Conservation (phyloP, 2,113 vertebrate species). For the Sclerurus mexicanus region DNA sequence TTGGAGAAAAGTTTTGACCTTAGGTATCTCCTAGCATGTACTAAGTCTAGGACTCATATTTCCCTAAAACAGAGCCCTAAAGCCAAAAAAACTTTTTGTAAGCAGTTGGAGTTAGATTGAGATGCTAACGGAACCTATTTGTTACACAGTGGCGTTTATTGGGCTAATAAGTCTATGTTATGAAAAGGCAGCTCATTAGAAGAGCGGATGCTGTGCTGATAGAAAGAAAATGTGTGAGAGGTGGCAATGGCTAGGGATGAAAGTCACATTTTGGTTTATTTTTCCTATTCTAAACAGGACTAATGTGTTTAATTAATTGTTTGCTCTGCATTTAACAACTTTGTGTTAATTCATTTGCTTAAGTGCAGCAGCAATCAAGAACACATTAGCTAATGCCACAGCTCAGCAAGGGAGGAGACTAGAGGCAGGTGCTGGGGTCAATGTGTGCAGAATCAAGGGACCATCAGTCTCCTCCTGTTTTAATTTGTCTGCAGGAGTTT, state of each 20-base stretch:
- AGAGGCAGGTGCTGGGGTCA: conserved; percentile 6
- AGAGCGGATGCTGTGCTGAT: neutral
- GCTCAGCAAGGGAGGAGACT: neutral
- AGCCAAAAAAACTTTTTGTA: neutral
- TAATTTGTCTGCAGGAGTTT: conserved; percentile 41
- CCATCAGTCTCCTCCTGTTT: neutral
- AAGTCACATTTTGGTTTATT: neutral
- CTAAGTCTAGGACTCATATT: neutral
- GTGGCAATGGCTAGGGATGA: neutral
- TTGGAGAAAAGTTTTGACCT: neutral
- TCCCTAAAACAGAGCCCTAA: neutral
- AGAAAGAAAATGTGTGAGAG: neutral
- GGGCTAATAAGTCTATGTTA: conserved; percentile 10
- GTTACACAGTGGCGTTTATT: neutral
- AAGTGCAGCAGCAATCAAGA: conserved; percentile 31
- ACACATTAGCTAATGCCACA: neutral
- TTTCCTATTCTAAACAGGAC: neutral
- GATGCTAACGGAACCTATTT: neutral
- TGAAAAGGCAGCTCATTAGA: conserved; percentile 36
- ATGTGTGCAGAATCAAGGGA: neutral
- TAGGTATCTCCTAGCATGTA: neutral
- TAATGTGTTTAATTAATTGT: conserved; percentile 57
- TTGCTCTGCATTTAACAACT: conserved; percentile 48
- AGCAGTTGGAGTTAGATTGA: neutral
- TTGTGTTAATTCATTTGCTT: conserved; percentile 22